Percentiles rank a stretch among this genome's conserved stretches.
Conservation (phyloP, 2,888 invertebrate species). For the Omphaloscelis lunosa region DNA sequence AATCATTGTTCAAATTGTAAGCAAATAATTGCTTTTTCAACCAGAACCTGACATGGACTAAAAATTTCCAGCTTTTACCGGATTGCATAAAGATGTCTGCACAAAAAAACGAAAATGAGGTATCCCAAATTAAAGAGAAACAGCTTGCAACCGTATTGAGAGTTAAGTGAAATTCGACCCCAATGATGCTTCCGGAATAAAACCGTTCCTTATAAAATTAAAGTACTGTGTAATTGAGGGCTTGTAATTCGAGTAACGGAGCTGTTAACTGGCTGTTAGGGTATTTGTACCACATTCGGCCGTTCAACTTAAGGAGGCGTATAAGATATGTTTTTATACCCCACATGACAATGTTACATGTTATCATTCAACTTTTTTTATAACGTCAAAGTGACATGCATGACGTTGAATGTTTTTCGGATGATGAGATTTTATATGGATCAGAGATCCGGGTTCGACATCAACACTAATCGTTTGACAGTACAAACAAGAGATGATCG, state of each 20-base stretch:
- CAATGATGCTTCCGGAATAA: conserved; percentile 36
- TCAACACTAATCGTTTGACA: conserved; percentile 28
- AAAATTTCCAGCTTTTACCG: background rate
- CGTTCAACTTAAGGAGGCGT: conserved; percentile 80
- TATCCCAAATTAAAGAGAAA: conserved; percentile 7
- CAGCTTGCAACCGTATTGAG: conserved; percentile 17
- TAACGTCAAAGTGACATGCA: conserved; percentile 56
- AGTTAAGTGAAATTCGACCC: conserved; percentile 56
- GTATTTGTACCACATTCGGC: conserved; percentile 67
- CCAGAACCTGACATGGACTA: background rate
- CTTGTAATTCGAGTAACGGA: conserved; percentile 69
- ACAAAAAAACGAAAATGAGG: conserved; percentile 20
- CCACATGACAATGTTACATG: conserved; percentile 68
- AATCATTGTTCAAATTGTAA: background rate
- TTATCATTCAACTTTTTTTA: conserved; percentile 78
- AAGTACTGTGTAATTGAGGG: conserved; percentile 54
- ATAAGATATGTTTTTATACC: conserved; percentile 74
- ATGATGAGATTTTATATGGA: conserved; percentile 47
- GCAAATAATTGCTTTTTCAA: background rate
- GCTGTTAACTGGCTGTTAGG: conserved; percentile 63
- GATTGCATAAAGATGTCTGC: background rate
- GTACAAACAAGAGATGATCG: conserved; percentile 3
- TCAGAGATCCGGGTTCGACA: conserved; percentile 57
- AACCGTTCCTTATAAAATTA: conserved; percentile 38
- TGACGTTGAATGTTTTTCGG: conserved; percentile 41